A percentile compares a stretch with the other conserved stretches of the same genome.
Evolutionary conservation across 1,140 invertebrate genomes (phyloP).

Genomic region (Brachionus angularis): DNA sequence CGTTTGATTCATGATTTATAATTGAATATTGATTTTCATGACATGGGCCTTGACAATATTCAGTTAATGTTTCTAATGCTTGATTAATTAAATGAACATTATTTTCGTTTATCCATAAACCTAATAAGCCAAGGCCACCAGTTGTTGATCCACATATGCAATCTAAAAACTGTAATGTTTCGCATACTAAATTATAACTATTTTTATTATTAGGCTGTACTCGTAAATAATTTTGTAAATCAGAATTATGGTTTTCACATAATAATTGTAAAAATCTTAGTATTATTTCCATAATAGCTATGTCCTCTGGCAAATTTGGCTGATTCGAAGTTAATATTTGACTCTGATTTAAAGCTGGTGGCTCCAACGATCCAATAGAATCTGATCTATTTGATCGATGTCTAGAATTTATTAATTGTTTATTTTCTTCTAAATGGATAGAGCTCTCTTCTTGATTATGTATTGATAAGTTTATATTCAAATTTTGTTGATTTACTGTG

Average conservation of each 20-base stretch:
- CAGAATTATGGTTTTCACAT: conserved; percentile 96
- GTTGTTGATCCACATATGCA: conserved; percentile 98
- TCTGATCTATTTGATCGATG: background rate
- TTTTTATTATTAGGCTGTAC: conserved; percentile 55
- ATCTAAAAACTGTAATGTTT: conserved; percentile 96
- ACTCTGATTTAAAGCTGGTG: conserved; percentile 1
- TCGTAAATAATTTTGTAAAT: conserved; percentile 70
- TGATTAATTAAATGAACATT: conserved; percentile 96
- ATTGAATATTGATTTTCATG: conserved; percentile 97
- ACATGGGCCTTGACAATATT: conserved; percentile 98
- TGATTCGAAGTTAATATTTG: background rate
- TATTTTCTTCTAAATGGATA: background rate
- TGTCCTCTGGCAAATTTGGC: conserved; percentile 61
- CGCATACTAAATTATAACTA: conserved; percentile 92
- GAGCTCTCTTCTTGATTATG: conserved; percentile 10
- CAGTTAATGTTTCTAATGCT: conserved; percentile 92
- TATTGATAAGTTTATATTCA: too few species aligned
- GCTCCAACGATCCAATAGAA: background rate
- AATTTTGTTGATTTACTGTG: background rate
- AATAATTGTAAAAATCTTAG: conserved; percentile 90
- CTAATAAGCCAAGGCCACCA: conserved; percentile 87
- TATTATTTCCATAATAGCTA: conserved; percentile 91
- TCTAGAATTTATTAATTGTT: background rate
- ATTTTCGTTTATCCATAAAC: conserved; percentile 93
- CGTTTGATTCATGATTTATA: conserved; percentile 95